phyloP scores from a whole-genome alignment of 1,140 invertebrate genomes.

The Dufourea novaeangliae region DNA sequence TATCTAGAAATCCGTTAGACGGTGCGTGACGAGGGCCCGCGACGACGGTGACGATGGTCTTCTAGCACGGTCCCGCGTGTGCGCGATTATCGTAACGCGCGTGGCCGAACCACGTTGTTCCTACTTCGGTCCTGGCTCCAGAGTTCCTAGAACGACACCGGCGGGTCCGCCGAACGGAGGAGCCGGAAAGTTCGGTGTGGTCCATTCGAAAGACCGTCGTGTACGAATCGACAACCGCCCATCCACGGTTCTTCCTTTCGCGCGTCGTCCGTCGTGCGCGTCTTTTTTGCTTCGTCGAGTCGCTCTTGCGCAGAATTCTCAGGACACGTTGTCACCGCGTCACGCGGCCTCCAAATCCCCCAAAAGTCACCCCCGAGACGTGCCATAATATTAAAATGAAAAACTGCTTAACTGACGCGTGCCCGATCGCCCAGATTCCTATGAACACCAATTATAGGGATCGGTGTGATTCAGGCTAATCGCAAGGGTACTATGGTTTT shows the following conservation, averaged over 20 bases:
- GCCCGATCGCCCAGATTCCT: not conserved
- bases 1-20: conserved; percentile 64
- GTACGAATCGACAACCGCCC: not conserved
- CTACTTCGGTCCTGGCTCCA: conserved; percentile 57
- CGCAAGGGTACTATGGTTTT: conserved; percentile 70
- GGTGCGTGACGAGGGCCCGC: conserved; percentile 44
- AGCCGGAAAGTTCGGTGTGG: no score
- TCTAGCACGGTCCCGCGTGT: conserved; percentile 21
- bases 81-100: no score
- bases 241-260: not conserved
- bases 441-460: not conserved
- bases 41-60: conserved; percentile 54
- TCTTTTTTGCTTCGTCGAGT: conserved; percentile 15
- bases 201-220: not conserved
- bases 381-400: conserved; percentile 77
- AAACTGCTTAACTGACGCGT: conserved; percentile 40
- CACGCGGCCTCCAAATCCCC: conserved; percentile 27
- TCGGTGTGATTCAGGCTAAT: not conserved
- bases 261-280: not conserved
- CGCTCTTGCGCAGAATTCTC: conserved; percentile 37
- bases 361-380: conserved; percentile 69
- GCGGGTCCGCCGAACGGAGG: no score
- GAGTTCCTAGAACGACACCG: conserved; percentile 48
- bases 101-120: conserved; percentile 53
- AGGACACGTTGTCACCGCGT: conserved; percentile 57